These are phyloP conservation scores for Holacanthus passer DNA, from an alignment of 2,113 vertebrate species.

Conservation along the genomic window DNA sequence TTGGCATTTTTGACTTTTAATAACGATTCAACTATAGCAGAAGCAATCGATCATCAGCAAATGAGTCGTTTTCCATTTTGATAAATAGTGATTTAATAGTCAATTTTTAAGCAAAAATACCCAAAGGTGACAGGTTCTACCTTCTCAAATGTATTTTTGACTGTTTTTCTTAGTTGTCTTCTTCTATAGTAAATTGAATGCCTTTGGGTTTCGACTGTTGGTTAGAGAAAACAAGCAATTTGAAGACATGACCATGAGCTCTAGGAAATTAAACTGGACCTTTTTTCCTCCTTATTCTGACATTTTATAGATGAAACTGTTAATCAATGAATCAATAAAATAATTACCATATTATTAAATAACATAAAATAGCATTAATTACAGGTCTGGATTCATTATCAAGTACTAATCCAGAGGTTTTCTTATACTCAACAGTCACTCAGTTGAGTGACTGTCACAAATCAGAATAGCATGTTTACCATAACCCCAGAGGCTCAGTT, in stretches of 20 bases:
- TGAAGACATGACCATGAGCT: neutral
- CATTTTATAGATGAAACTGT: neutral
- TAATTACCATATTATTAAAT: neutral
- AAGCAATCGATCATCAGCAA: neutral
- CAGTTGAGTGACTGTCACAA: neutral
- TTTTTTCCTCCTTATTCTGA: neutral
- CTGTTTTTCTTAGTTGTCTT: neutral
- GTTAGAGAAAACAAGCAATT: neutral
- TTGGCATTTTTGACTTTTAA: neutral
- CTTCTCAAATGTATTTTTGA: neutral
- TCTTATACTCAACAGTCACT: neutral
- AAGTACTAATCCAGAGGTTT: neutral
- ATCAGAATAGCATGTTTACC: neutral
- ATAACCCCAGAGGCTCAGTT: neutral
- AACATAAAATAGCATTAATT: neutral
- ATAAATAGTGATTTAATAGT: neutral
- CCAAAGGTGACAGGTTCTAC: neutral
- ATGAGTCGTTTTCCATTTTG: no score
- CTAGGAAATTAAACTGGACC: neutral
- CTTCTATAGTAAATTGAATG: neutral
- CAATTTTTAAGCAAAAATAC: neutral
- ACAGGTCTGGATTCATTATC: neutral
- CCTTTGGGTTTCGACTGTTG: neutral
- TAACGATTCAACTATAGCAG: neutral
- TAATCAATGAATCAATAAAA: neutral